Conservation (phyloP, 2,888 invertebrate genomes). For the Lysandra bellargus region DNA sequence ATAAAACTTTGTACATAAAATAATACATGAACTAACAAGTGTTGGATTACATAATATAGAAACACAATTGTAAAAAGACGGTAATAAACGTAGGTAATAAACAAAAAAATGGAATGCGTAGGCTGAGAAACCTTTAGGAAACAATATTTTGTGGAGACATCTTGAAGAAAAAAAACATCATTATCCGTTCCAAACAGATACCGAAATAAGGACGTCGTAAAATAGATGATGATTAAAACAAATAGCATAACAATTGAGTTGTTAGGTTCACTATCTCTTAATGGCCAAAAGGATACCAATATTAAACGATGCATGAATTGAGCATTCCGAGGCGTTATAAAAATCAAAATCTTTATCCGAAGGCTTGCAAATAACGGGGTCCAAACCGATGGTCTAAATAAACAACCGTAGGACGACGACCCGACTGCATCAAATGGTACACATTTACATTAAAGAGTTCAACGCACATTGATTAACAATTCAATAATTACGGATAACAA, state of each 20-base stretch:
- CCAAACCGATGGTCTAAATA: conserved; percentile 72
- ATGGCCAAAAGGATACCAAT: neutral
- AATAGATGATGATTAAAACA: neutral
- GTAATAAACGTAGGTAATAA: neutral
- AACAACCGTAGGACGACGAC: conserved; percentile 64
- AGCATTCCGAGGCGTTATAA: neutral
- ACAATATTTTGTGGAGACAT: neutral
- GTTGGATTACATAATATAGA: neutral
- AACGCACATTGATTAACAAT: conserved; percentile 44
- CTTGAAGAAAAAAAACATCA: neutral
- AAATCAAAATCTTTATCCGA: conserved; percentile 48
- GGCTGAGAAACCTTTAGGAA: neutral
- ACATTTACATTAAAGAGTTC: conserved; percentile 51
- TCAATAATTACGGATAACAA: conserved; percentile 54
- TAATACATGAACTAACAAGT: neutral
- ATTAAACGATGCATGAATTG: neutral
- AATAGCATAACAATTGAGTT: neutral
- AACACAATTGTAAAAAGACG: neutral
- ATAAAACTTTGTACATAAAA: neutral
- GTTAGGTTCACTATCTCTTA: neutral
- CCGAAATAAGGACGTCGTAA: neutral
- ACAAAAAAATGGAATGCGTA: neutral
- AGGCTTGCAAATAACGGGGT: conserved; percentile 67
- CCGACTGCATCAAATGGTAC: conserved; percentile 70
- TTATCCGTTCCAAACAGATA: neutral